Conservation (phyloP, 2,797 vertebrate genomes). For the Acomys russatus region DNA sequence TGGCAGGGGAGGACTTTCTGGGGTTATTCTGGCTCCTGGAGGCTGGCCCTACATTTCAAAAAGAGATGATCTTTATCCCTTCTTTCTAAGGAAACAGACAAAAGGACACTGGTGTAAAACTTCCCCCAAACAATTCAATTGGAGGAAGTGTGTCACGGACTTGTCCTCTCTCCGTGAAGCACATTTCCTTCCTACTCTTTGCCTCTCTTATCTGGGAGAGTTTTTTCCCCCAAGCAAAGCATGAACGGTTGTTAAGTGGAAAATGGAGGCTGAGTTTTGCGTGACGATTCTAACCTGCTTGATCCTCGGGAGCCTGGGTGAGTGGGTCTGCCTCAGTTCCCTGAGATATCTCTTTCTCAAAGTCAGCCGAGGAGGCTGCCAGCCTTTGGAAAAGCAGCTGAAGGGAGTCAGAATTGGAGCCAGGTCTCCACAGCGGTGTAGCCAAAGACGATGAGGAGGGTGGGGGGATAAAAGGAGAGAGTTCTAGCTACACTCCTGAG, state of each 20-base stretch:
- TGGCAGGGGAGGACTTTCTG: conserved; percentile 20
- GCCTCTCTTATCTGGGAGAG: conserved; percentile 92
- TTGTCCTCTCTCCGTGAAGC: conserved; percentile 92
- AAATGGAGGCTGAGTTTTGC: conserved; percentile 93
- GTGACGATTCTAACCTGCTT: conserved; percentile 89
- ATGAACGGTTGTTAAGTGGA: conserved; percentile 88
- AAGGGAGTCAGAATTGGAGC: conserved; percentile 66
- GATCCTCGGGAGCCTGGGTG: conserved; percentile 89
- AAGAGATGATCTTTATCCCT: conserved; percentile 82
- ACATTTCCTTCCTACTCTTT: conserved; percentile 93
- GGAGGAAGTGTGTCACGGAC: conserved; percentile 95
- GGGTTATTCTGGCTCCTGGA: conserved; percentile 70
- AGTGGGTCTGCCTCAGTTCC: conserved; percentile 86
- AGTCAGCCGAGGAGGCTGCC: background rate
- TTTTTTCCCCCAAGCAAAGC: conserved; percentile 86
- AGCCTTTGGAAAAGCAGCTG: conserved; percentile 63
- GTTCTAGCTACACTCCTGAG: conserved; percentile 73
- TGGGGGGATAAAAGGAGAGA: conserved; percentile 77
- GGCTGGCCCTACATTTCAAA: conserved; percentile 76
- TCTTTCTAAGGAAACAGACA: conserved; percentile 88
- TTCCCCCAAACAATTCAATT: conserved; percentile 94
- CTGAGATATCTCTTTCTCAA: conserved; percentile 39
- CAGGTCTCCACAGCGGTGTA: conserved; percentile 72
- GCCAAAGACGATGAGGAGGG: conserved; percentile 67
- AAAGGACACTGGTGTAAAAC: conserved; percentile 90